Evolutionary conservation across 2,113 vertebrate species (phyloP).

Genomic region (Helogale parvula): DNA sequence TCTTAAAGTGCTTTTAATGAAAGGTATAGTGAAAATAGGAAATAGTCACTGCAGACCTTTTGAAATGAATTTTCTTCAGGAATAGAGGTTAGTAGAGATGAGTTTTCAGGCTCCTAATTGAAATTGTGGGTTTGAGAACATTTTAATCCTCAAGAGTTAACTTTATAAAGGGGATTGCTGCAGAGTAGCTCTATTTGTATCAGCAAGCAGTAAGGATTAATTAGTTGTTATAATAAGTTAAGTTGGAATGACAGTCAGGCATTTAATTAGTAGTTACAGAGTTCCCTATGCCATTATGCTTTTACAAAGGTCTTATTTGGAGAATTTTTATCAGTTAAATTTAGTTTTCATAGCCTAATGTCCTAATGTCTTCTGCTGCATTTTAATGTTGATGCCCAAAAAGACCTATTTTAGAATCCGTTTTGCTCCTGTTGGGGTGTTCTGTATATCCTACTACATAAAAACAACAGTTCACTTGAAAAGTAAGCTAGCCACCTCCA

Average conservation of each 20-base stretch:
- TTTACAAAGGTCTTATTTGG: neutral
- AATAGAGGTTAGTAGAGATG: neutral
- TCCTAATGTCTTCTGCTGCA: neutral
- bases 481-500: neutral
- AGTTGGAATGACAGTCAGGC: neutral
- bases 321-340: neutral
- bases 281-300: neutral
- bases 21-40: neutral
- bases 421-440: neutral
- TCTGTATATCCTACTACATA: neutral
- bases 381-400: neutral
- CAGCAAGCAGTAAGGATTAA: neutral
- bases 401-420: neutral
- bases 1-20: neutral
- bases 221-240: slow-evolving; percentile 1
- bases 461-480: neutral
- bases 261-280: slow-evolving; percentile 32
- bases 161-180: neutral
- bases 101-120: neutral
- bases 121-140: slow-evolving; percentile 2
- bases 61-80: neutral
- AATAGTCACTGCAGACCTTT: neutral
- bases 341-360: neutral
- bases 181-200: neutral
- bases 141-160: neutral